Evolutionary conservation across 2,888 invertebrate species (phyloP).

Genomic region (Lingula anatina): DNA sequence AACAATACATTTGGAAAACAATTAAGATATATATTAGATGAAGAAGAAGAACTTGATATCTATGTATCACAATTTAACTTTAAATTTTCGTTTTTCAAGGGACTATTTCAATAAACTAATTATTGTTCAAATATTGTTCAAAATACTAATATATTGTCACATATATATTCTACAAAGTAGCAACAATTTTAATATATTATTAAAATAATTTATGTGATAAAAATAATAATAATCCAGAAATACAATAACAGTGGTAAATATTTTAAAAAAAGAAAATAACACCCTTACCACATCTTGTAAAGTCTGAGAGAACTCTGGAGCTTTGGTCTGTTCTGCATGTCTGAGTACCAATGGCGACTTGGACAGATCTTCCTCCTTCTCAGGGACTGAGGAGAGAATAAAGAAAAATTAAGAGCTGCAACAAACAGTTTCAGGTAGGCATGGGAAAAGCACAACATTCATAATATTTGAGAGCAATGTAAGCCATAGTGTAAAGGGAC

Average conservation of each 20-base stretch:
- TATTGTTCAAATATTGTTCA: not conserved
- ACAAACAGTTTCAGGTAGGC: too few relatives aligned
- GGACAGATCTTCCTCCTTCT: conserved; percentile 30
- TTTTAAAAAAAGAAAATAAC: not conserved
- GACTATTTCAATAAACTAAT: too few relatives aligned
- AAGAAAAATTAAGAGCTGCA: too few relatives aligned
- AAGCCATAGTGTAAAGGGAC: not conserved
- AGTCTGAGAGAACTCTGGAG: conserved; percentile 80
- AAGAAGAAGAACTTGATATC: not conserved
- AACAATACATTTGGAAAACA: not conserved
- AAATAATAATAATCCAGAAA: too few relatives aligned
- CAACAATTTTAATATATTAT: not conserved
- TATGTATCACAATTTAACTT: not conserved
- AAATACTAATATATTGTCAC: not conserved
- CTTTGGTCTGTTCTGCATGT: conserved; percentile 69
- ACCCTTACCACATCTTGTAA: conserved; percentile 68
- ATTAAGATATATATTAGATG: not conserved
- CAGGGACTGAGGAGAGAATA: conserved; percentile 19
- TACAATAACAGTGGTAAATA: too few relatives aligned
- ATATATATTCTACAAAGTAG: not conserved
- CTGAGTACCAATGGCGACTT: conserved; percentile 37
- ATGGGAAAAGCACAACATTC: too few relatives aligned
- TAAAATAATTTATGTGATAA: not conserved
- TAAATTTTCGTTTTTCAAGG: not conserved
- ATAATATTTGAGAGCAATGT: not conserved